Conservation (phyloP, 2,113 vertebrate species). For the Daubentonia madagascariensis region DNA sequence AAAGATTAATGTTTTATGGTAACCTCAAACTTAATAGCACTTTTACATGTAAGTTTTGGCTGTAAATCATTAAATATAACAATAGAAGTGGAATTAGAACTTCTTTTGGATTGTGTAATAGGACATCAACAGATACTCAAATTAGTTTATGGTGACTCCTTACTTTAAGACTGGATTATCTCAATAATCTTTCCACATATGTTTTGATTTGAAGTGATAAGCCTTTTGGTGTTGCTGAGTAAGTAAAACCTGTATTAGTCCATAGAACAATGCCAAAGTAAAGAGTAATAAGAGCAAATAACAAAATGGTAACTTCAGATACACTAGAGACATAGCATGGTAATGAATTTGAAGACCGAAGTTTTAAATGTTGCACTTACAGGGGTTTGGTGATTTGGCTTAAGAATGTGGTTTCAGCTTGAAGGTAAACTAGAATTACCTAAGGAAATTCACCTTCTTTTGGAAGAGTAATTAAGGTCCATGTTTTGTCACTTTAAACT, state of each 20-base stretch:
- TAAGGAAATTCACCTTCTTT: neutral
- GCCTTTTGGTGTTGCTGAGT: neutral
- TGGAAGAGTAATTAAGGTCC: neutral
- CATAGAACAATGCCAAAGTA: neutral
- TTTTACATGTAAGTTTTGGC: neutral
- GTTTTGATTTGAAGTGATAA: neutral
- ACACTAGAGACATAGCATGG: accelerated
- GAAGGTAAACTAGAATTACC: neutral
- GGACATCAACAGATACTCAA: neutral
- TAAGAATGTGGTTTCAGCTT: neutral
- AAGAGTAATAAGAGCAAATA: neutral
- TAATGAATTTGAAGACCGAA: neutral
- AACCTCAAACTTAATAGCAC: neutral
- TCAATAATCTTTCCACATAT: neutral
- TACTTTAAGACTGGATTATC: neutral
- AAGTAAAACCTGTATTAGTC: neutral
- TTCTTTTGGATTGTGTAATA: neutral
- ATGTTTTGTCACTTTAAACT: neutral
- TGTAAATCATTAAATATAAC: neutral
- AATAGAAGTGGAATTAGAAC: neutral
- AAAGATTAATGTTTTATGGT: neutral
- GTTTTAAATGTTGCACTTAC: neutral
- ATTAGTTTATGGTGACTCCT: neutral
- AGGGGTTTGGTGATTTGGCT: neutral
- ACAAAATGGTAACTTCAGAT: neutral